These are phyloP conservation scores for Hippotragus niger DNA, from an alignment of 2,113 vertebrate species.

Conservation along the genomic window DNA sequence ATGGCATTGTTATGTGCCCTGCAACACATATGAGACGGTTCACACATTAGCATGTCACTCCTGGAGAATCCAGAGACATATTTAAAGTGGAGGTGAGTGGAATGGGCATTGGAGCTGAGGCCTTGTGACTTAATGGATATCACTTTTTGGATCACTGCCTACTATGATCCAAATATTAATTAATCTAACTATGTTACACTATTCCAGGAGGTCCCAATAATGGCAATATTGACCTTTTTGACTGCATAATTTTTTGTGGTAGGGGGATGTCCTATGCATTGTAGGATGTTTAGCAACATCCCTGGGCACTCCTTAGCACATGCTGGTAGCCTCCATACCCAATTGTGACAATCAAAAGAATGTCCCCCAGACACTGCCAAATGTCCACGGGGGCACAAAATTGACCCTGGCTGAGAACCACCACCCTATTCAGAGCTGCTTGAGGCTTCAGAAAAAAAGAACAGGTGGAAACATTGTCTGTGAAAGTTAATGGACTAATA, in stretches of 20 bases:
- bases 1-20: constrained; percentile 82
- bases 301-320: not conserved
- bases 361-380: not conserved
- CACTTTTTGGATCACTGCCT: not conserved
- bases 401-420: not conserved
- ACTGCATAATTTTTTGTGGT: not conserved
- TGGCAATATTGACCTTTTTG: not conserved
- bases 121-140: not conserved
- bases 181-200: not conserved
- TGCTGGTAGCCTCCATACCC: not conserved
- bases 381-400: not conserved
- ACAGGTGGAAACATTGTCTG: not conserved
- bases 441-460: not conserved
- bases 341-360: not conserved
- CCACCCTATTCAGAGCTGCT: not conserved
- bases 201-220: not conserved
- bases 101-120: not conserved
- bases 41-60: not conserved
- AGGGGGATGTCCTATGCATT: too few species aligned
- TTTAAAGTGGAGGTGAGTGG: accelerated
- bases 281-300: not conserved
- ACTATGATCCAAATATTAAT: not conserved
- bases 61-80: too few species aligned
- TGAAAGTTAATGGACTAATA: not conserved
- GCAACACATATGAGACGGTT: constrained; percentile 33